Percentiles rank a stretch among this genome's conserved stretches.
Evolutionary conservation across 2,113 vertebrate genomes (phyloP).

Genomic region (Peromyscus polionotus): DNA sequence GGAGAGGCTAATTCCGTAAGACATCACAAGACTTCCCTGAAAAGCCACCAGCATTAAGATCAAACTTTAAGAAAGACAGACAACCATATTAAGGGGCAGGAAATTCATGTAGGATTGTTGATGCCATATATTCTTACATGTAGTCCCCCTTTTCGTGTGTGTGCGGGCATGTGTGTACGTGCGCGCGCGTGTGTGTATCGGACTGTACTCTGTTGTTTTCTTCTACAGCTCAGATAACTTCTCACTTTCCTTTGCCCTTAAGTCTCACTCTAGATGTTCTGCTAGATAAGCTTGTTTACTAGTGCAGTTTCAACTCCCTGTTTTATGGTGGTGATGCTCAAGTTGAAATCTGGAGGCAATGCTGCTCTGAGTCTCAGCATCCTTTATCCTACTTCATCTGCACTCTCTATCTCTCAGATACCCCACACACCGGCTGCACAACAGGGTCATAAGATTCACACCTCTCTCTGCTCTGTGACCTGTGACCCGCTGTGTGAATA

Average conservation of each 20-base stretch:
- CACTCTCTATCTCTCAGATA: background rate
- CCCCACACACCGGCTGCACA: background rate
- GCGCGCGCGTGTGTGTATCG: background rate
- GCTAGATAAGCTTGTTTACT: slow-evolving; percentile 20
- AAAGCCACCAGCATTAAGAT: background rate
- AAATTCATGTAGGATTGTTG: background rate
- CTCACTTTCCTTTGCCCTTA: background rate
- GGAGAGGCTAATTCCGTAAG: background rate
- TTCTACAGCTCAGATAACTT: background rate
- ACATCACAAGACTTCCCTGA: background rate
- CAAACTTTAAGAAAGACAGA: slow-evolving; percentile 16
- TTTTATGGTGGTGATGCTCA: background rate
- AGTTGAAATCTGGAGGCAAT: slow-evolving; percentile 1
- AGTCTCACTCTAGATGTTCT: slow-evolving; percentile 11
- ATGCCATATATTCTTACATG: background rate
- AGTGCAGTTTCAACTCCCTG: slow-evolving; percentile 16
- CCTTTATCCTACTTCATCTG: background rate
- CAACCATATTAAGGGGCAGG: background rate
- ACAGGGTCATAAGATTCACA: background rate
- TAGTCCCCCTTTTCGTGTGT: background rate
- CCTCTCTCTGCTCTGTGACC: background rate
- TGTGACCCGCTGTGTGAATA: background rate
- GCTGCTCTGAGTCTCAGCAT: background rate
- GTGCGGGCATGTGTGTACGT: background rate
- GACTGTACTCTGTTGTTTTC: background rate